Percentiles rank a stretch among this genome's conserved stretches.
These are phyloP conservation scores for Coenonympha glycerion DNA, from an alignment of 2,888 invertebrate species.

Conservation along the genomic window DNA sequence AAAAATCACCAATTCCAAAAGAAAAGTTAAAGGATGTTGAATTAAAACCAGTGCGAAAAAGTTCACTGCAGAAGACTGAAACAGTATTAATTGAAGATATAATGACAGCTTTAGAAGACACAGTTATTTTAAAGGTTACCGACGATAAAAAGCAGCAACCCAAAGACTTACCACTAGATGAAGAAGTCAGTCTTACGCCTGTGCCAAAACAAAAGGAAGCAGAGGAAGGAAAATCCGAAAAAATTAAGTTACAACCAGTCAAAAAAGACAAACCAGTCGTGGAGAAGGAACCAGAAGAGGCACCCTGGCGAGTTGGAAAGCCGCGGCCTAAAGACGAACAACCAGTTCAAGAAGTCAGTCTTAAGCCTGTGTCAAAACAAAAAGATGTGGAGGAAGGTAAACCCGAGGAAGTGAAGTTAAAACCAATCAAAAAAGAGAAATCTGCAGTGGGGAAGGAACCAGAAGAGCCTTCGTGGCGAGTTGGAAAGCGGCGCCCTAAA, in stretches of 20 bases:
- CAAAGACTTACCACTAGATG: neutral
- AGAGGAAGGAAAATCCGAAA: slow-evolving; percentile 44
- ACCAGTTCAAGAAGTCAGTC: slow-evolving; percentile 43
- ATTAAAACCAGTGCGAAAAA: slow-evolving; percentile 47
- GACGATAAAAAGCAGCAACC: slow-evolving; percentile 39
- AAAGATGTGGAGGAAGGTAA: slow-evolving; percentile 35
- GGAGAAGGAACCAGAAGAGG: slow-evolving; percentile 45
- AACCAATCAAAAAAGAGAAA: neutral
- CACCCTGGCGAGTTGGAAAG: slow-evolving; percentile 42
- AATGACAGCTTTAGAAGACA: slow-evolving; percentile 75
- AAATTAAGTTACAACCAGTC: slow-evolving; percentile 37
- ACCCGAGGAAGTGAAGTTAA: slow-evolving; percentile 43
- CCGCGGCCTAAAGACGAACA: slow-evolving; percentile 49
- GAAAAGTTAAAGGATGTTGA: slow-evolving; percentile 67
- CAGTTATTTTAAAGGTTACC: slow-evolving; percentile 58
- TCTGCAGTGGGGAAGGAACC: slow-evolving; percentile 32
- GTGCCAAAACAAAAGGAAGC: slow-evolving; percentile 42
- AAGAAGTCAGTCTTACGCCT: slow-evolving; percentile 55
- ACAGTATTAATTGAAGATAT: slow-evolving; percentile 72
- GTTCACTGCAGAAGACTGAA: slow-evolving; percentile 49
- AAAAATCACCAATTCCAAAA: slow-evolving; percentile 71
- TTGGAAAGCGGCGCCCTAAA: too few species aligned
- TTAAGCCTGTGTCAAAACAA: slow-evolving; percentile 22
- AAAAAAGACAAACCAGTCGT: slow-evolving; percentile 46
- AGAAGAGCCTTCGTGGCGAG: slow-evolving; percentile 31